Conservation (phyloP, 2,797 vertebrate species). For the Channa striata region DNA sequence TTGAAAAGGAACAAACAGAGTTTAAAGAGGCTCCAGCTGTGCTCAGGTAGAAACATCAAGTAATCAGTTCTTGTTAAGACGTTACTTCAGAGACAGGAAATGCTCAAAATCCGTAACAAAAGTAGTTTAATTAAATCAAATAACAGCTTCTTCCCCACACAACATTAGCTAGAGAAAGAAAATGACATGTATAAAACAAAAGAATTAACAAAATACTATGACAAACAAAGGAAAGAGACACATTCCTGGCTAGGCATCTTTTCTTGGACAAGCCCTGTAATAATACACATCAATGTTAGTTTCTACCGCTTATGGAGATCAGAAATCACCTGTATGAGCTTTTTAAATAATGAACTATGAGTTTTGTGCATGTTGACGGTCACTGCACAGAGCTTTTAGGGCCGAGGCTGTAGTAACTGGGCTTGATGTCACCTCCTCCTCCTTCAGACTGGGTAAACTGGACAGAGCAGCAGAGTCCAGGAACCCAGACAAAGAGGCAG, state of each 20-base stretch:
- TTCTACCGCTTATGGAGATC: slow-evolving; percentile 20
- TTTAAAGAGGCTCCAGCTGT: slow-evolving; percentile 12
- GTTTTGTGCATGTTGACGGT: slow-evolving; percentile 22
- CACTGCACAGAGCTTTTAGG: neutral
- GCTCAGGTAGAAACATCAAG: no score
- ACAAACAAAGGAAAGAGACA: slow-evolving; percentile 42
- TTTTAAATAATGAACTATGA: slow-evolving; percentile 17
- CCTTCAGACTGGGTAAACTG: neutral
- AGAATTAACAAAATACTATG: slow-evolving; percentile 57
- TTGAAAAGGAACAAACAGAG: slow-evolving; percentile 1
- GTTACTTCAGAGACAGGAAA: slow-evolving; percentile 27
- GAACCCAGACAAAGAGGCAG: slow-evolving; percentile 10
- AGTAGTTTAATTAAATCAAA: slow-evolving; percentile 69
- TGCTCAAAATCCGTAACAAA: slow-evolving; percentile 47
- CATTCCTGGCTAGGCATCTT: slow-evolving; percentile 37
- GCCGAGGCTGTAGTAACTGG: slow-evolving; percentile 6
- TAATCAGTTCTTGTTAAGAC: no score
- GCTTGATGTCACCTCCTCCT: slow-evolving; percentile 11
- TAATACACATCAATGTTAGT: slow-evolving; percentile 25
- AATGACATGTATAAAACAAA: slow-evolving; percentile 38
- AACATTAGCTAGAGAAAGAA: slow-evolving; percentile 23
- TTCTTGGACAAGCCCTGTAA: neutral
- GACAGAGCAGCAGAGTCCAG: slow-evolving; percentile 21
- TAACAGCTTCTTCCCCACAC: slow-evolving; percentile 37
- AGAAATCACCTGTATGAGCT: slow-evolving; percentile 12